These are phyloP conservation scores for Limnodromus scolopaceus DNA, from an alignment of 2,797 vertebrate genomes.

Conservation along the genomic window DNA sequence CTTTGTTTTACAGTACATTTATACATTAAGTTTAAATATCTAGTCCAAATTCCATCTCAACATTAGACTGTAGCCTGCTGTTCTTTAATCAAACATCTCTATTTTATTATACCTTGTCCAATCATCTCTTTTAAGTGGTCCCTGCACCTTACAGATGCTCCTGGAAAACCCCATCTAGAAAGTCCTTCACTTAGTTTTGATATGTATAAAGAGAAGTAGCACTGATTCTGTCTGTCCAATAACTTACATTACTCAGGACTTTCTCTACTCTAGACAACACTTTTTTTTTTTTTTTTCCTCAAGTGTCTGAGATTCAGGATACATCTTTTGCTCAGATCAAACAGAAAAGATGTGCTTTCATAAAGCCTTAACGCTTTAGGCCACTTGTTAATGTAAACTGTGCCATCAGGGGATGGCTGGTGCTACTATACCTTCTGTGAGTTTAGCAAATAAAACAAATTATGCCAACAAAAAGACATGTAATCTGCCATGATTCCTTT, in stretches of 20 bases:
- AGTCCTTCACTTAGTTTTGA: neutral
- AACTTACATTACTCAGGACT: neutral
- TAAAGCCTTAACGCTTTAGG: neutral
- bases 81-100: neutral
- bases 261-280: neutral
- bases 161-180: neutral
- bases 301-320: neutral
- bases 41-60: neutral
- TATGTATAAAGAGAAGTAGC: neutral
- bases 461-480: neutral
- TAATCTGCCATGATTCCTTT: neutral
- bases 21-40: neutral
- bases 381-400: neutral
- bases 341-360: neutral
- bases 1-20: neutral
- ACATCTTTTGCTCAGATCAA: neutral
- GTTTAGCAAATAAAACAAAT: neutral
- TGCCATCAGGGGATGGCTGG: neutral
- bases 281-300: neutral
- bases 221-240: neutral
- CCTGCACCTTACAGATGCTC: neutral
- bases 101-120: neutral
- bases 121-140: neutral
- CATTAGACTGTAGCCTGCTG: neutral
- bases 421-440: neutral